phyloP scores from a whole-genome alignment of 2,888 invertebrate genomes.

The Biston stratarius region DNA sequence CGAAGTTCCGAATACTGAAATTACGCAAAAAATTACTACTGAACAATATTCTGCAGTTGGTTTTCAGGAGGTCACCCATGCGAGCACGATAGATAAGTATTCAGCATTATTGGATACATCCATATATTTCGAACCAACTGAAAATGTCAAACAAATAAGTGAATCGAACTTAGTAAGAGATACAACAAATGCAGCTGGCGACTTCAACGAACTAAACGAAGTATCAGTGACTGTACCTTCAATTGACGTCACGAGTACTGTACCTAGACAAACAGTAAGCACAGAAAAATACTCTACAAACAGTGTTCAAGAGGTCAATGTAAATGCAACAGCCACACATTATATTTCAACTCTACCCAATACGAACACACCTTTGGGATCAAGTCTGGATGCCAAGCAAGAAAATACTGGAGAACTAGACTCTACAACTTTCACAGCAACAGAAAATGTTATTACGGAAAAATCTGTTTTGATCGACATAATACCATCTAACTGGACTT shows the following conservation, averaged over 20 bases:
- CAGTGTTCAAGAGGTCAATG: too few relatives aligned
- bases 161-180: not conserved
- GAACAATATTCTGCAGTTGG: not conserved
- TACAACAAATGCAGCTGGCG: not conserved
- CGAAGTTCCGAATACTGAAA: not conserved
- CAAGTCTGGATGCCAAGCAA: too few relatives aligned
- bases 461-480: conserved; percentile 1
- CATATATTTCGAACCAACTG: not conserved
- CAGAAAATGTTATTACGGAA: conserved; percentile 8
- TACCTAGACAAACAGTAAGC: too few relatives aligned
- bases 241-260: not conserved
- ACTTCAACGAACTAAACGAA: not conserved
- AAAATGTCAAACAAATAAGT: not conserved
- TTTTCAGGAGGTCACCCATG: not conserved
- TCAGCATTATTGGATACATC: not conserved
- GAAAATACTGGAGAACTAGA: not conserved
- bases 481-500: not conserved
- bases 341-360: too few relatives aligned
- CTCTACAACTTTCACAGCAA: not conserved
- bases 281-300: too few relatives aligned
- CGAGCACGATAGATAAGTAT: not conserved
- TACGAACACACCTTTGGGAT: too few relatives aligned
- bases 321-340: too few relatives aligned
- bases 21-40: not conserved
- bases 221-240: not conserved